Evolutionary conservation across 2,888 invertebrate genomes (phyloP), one percentile per base, ranked within the genome.

Genomic region (Conistra vaccinii): DNA sequence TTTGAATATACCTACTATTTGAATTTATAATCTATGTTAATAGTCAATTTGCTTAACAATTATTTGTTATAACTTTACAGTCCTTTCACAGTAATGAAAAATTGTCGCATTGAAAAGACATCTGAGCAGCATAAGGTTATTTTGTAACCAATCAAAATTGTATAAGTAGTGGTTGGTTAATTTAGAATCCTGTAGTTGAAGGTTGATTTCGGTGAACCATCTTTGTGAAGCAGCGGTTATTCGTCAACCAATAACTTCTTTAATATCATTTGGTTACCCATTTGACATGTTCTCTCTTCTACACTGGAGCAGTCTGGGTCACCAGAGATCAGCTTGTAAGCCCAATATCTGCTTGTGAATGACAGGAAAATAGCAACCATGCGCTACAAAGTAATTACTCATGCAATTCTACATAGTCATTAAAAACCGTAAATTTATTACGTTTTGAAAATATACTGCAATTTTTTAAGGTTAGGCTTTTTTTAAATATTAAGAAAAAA

Each of bases 281-380:
- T 12, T 45, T 17, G 1, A 20, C 12, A 39, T 51, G 7, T 14
- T n/a, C 39, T 39, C 39, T 97, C 95, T 86, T 98, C 97, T 26
- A 97, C 97, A 58, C 98, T 98, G 92, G 98, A 98, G 88, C 98
- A 98, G 93, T 98, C 98, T 0, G 97, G 96, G 1, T 97, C 96
- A 4, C 97, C 96, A 0, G 97, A 97, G 35, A 98, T 95, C 92
- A 98, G 97, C 76, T 97, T 97, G 94, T 97, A 96, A 0, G 98
- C 99, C 99, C 0, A 98, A 96, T 82, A 99, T 97, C 86, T 97
- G 97, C 5, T 23, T 26, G 3, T 26, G 39, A 32, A 2, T 29
- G 12, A 29, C 26, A 17, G 0, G 17, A 45, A 29, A 17, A n/a
- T 48, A 48, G 9, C 72, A 69, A 77, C 61, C 72, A 73, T 29